Percentiles rank a stretch among this genome's conserved stretches.
Evolutionary conservation across 2,797 vertebrate genomes (phyloP).

Genomic region (Sebastes minor): DNA sequence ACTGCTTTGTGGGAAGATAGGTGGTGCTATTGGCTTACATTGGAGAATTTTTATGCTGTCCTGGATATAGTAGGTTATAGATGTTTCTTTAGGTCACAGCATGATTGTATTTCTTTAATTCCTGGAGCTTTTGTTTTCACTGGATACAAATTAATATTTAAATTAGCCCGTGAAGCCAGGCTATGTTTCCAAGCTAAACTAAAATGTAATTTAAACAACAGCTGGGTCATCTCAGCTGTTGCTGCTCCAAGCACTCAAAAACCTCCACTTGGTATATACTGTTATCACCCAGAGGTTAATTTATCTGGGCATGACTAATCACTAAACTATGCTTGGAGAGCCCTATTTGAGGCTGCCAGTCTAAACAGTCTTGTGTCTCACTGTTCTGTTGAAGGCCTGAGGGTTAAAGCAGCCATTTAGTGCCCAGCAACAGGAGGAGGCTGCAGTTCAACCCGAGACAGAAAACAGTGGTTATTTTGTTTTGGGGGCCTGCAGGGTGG

Average conservation of each 20-base stretch:
- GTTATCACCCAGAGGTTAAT: constrained; percentile 39
- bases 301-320: constrained; percentile 42
- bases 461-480: constrained; percentile 76
- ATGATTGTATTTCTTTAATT: not conserved
- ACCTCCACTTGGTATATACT: constrained; percentile 1
- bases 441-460: constrained; percentile 39
- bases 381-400: constrained; percentile 40
- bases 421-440: constrained; percentile 42
- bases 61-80: not conserved
- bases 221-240: not conserved
- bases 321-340: constrained; percentile 18
- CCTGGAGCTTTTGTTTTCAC: not conserved
- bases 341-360: constrained; percentile 41
- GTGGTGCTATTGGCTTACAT: not conserved
- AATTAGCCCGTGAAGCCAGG: not conserved
- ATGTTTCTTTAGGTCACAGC: not conserved
- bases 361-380: constrained; percentile 55
- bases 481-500: constrained; percentile 42
- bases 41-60: not conserved
- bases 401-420: constrained; percentile 49
- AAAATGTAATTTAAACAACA: constrained; percentile 7
- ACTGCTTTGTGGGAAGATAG: not conserved
- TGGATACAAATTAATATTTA: not conserved
- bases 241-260: constrained; percentile 11
- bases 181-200: constrained; percentile 3